Percentiles rank a stretch among this genome's conserved stretches.
phyloP scores from a whole-genome alignment of 1,140 invertebrate species.

The Cotesia chilonis region DNA sequence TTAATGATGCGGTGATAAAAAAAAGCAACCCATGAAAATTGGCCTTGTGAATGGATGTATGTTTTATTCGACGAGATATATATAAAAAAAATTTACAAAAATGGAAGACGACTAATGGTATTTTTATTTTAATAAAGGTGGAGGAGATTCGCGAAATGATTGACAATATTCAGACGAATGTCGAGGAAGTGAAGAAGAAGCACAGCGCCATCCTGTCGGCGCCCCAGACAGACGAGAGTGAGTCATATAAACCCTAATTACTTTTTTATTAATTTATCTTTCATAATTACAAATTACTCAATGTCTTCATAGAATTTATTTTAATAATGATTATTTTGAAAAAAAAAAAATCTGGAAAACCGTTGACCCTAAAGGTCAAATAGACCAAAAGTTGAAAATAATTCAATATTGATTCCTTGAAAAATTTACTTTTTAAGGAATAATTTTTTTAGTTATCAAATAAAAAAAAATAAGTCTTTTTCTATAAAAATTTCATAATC shows the following conservation, averaged over 20 bases:
- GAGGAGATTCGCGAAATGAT: conserved; percentile 99
- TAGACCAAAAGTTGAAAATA: too few relatives aligned
- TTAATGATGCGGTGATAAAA: too few relatives aligned
- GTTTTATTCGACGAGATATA: too few relatives aligned
- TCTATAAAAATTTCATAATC: background rate
- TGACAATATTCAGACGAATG: conserved; percentile 98
- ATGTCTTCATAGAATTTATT: too few relatives aligned
- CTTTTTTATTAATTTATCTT: conserved; percentile 15
- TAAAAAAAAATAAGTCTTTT: background rate
- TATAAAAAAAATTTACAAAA: too few relatives aligned
- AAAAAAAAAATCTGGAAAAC: background rate
- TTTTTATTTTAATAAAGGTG: conserved; percentile 70
- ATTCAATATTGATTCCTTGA: too few relatives aligned
- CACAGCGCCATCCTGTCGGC: conserved; percentile 98
- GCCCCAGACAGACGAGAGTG: conserved; percentile 98
- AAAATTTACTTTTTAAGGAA: too few relatives aligned
- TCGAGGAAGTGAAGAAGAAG: conserved; percentile 99
- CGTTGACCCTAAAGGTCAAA: background rate
- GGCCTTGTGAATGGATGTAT: too few relatives aligned
- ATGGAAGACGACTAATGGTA: background rate
- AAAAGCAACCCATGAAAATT: too few relatives aligned
- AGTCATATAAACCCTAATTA: conserved; percentile 63
- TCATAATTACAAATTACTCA: background rate
- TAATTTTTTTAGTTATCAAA: too few relatives aligned
- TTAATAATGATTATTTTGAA: too few relatives aligned